phyloP scores from a whole-genome alignment of 2,888 invertebrate genomes.

The Papilio demoleus region DNA sequence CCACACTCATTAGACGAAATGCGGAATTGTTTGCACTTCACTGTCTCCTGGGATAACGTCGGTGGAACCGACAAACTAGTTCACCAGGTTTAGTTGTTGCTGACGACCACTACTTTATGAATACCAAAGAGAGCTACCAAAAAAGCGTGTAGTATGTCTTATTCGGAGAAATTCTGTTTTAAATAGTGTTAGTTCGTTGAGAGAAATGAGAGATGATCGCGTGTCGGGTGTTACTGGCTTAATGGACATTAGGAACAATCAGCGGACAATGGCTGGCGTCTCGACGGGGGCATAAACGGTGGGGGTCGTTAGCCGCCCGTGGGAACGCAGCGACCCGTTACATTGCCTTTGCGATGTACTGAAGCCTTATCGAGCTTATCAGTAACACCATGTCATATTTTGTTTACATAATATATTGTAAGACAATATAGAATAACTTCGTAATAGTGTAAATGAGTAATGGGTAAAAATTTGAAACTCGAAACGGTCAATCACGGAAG shows the following conservation, averaged over 20 bases:
- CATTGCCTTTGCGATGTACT: conserved; percentile 1
- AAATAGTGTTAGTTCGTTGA: not conserved
- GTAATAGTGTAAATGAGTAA: not conserved
- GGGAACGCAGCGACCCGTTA: conserved; percentile 32
- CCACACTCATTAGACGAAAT: too few relatives aligned
- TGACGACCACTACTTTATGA: too few relatives aligned
- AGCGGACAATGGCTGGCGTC: conserved; percentile 14
- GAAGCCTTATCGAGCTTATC: conserved; percentile 14
- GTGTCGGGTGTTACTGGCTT: conserved; percentile 12
- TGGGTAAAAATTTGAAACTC: not conserved
- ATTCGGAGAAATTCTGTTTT: not conserved
- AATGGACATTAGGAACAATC: conserved; percentile 23
- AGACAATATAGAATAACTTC: not conserved
- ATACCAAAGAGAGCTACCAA: not conserved
- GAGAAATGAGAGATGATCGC: conserved; percentile 3
- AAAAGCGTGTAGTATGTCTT: not conserved
- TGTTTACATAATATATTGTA: conserved; percentile 19
- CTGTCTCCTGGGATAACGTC: too few relatives aligned
- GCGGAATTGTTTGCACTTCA: too few relatives aligned
- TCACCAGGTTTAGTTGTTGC: too few relatives aligned
- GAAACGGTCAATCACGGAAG: conserved; percentile 5
- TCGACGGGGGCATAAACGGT: conserved; percentile 3
- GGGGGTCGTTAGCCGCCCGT: conserved; percentile 25
- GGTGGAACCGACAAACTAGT: too few relatives aligned
- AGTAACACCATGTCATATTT: conserved; percentile 1